phyloP scores from a whole-genome alignment of 2,888 invertebrate genomes.

The Macrophya annulata region DNA sequence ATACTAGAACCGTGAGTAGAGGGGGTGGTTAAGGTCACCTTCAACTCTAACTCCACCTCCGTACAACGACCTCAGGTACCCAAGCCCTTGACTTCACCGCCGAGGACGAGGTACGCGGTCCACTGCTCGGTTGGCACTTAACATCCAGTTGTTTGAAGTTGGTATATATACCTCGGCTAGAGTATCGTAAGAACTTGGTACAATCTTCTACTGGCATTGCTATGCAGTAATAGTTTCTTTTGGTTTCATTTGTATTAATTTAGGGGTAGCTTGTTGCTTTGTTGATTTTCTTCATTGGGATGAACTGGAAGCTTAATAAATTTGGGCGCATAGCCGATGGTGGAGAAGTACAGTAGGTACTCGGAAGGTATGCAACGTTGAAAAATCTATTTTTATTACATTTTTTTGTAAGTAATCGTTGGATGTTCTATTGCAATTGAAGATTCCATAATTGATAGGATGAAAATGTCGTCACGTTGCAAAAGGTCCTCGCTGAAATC shows the following conservation, averaged over 20 bases:
- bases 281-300: not conserved
- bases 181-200: slow-evolving; percentile 28
- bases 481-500: not conserved
- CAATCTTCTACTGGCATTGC: not conserved
- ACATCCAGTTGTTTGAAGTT: slow-evolving; percentile 37
- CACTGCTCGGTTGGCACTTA: slow-evolving; percentile 37
- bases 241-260: not conserved
- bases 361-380: not conserved
- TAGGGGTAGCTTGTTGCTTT: not conserved
- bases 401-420: not conserved
- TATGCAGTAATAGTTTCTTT: not conserved
- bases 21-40: slow-evolving; percentile 33
- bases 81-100: slow-evolving; percentile 46
- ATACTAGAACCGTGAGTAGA: slow-evolving; percentile 44
- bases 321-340: not conserved
- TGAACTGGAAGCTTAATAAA: not conserved
- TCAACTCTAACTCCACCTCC: slow-evolving; percentile 47
- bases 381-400: not conserved
- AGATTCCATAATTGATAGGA: not conserved
- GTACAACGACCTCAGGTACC: slow-evolving; percentile 48
- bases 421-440: not conserved
- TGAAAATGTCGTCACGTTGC: not conserved
- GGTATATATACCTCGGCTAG: not conserved
- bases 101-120: slow-evolving; percentile 36
- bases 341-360: not conserved